Conservation (phyloP, 2,888 invertebrate species). For the Argyresthia albistria region DNA sequence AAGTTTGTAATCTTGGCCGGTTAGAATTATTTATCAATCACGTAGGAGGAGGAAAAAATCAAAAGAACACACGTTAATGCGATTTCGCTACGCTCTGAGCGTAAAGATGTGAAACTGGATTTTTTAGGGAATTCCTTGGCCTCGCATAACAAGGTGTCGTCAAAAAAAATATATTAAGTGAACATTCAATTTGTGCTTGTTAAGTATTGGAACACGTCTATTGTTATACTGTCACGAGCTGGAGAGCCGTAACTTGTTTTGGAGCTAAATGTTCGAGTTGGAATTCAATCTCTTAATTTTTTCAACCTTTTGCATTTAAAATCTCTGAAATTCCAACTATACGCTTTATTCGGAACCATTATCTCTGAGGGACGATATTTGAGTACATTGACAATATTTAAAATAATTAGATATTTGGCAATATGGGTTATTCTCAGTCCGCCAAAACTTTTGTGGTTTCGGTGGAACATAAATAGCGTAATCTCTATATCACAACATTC, state of each 20-base stretch:
- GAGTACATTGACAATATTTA: no score
- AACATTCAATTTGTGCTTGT: constrained; percentile 51
- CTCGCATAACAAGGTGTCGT: constrained; percentile 35
- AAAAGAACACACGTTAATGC: constrained; percentile 31
- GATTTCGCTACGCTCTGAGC: constrained; percentile 37
- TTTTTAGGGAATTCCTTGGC: constrained; percentile 23
- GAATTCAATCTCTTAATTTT: no score
- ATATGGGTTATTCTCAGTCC: no score
- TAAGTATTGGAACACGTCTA: constrained; percentile 30
- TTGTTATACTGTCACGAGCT: constrained; percentile 36
- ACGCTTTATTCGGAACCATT: no score
- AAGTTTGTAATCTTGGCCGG: not conserved
- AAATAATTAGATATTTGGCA: no score
- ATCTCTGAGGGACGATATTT: no score
- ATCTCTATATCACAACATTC: no score
- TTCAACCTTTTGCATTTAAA: no score
- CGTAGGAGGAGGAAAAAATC: constrained; percentile 16
- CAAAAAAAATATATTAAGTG: constrained; percentile 27
- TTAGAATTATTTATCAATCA: constrained; percentile 1
- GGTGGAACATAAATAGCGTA: no score
- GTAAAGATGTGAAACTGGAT: constrained; percentile 25
- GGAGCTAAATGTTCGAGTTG: constrained; percentile 6
- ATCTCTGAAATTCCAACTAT: no score
- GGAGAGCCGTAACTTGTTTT: constrained; percentile 6
- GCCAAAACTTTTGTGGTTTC: no score